Evolutionary conservation across 1,140 invertebrate genomes (phyloP).

Genomic region (Coptotermes formosanus): DNA sequence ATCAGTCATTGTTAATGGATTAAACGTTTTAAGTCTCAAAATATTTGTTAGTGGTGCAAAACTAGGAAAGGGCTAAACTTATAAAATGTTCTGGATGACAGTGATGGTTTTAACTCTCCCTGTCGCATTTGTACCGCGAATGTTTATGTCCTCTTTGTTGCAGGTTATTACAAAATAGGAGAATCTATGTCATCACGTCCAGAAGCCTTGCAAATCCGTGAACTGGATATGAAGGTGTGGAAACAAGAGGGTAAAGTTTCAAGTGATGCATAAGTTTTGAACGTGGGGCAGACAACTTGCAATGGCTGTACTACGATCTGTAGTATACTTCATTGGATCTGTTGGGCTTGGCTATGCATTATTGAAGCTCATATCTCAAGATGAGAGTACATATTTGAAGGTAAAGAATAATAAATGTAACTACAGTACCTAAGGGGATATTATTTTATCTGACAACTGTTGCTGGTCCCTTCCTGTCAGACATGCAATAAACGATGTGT

Average conservation of each 20-base stretch:
- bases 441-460: too few species aligned
- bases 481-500: too few species aligned
- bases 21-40: too few species aligned
- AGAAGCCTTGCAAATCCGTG: conserved; percentile 48
- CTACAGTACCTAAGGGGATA: too few species aligned
- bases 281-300: not conserved
- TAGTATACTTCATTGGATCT: conserved; percentile 56
- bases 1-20: too few species aligned
- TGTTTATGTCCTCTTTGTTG: not conserved
- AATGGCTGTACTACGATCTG: conserved; percentile 48
- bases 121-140: too few species aligned
- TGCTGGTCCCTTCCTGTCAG: too few species aligned
- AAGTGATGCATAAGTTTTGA: conserved; percentile 36
- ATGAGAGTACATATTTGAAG: not conserved
- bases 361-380: conserved; percentile 51
- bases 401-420: not conserved
- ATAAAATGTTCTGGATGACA: too few species aligned
- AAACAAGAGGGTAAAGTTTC: conserved; percentile 49
- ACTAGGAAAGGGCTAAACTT: too few species aligned
- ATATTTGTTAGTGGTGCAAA: too few species aligned
- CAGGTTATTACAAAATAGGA: conserved; percentile 58
- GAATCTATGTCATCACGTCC: conserved; percentile 50
- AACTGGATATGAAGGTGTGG: conserved; percentile 55
- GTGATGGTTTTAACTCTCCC: too few species aligned
- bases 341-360: conserved; percentile 56